A percentile compares a stretch with the other conserved stretches of the same genome.
Conservation (phyloP, 2,888 invertebrate species). For the Amorpha juglandis region DNA sequence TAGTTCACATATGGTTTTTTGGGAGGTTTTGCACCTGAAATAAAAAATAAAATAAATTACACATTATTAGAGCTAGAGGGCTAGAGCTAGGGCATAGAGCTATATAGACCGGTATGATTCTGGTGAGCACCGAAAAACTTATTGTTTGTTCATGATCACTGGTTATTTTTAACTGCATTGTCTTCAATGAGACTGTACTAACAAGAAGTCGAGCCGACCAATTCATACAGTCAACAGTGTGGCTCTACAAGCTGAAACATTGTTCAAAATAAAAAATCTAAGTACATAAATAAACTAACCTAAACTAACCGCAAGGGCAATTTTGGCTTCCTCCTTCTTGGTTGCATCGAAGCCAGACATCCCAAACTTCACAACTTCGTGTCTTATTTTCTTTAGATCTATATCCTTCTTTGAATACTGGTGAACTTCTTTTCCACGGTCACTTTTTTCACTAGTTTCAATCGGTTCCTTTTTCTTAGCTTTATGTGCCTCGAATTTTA, state of each 20-base stretch:
- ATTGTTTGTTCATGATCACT: too few relatives aligned
- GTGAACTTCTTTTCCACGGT: constrained; percentile 37
- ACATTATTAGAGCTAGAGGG: too few relatives aligned
- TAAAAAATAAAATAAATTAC: constrained; percentile 3
- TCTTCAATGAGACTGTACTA: too few relatives aligned
- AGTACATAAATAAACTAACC: constrained; percentile 68
- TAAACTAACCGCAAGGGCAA: constrained; percentile 90
- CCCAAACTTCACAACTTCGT: constrained; percentile 93
- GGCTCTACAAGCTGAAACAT: too few relatives aligned
- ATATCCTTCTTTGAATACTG: constrained; percentile 73
- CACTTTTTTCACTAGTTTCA: constrained; percentile 40
- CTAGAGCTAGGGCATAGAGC: too few relatives aligned
- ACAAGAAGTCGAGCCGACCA: too few relatives aligned
- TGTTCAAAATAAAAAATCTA: background rate
- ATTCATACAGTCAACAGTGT: too few relatives aligned
- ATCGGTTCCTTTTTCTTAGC: constrained; percentile 65
- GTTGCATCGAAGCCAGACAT: constrained; percentile 89
- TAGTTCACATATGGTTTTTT: constrained; percentile 89
- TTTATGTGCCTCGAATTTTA: constrained; percentile 81
- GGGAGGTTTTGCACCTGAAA: constrained; percentile 90
- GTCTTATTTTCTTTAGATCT: constrained; percentile 90
- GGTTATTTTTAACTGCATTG: too few relatives aligned
- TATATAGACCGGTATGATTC: too few relatives aligned
- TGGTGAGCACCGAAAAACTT: too few relatives aligned
- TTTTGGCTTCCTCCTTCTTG: constrained; percentile 91